Base-by-base conservation (phyloP, 2,797 vertebrate genomes). In the Salarias fasciatus region DNA sequence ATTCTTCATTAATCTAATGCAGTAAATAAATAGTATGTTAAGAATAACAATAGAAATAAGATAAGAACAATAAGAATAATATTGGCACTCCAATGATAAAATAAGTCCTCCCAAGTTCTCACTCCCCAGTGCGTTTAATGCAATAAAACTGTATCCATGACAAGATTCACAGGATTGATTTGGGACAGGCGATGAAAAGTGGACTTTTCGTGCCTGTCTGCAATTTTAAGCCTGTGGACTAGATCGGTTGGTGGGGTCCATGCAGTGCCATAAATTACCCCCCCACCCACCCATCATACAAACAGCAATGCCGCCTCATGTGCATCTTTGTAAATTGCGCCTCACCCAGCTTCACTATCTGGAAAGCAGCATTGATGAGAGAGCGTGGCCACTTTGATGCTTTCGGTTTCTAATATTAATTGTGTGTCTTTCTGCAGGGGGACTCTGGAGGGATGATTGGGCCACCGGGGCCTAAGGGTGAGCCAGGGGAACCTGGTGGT, bases 401-500 rank as follows among this genome's bases (percentile, higher is more conserved):
- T 35, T 35, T 35, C 9, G 9, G 1, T 35, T 6, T 35, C 6
- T 35, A 9, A 9, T 35, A 6, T 6, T 35, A 9, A 11, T 11
- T 31, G 8, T 72, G 47, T 83, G 35, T 75, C 36, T 76, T 14
- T 69, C 51, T 79, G 8, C 29, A 99, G 97, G 97, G 97, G 8
- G 95, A 97, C 42, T 61, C 93, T 48, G 94, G 93, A 63, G 94
- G 93, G 33, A 83, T 89, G 70, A 78, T 79, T 5, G 96, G 96
- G 4, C 94, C 90, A 0, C 94, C 90, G 35, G 97, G 97, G 81
- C 92, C 92, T 36, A 98, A 97, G 91, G 97, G 97, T 4, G 96
- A 98, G 53, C 89, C 91, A 49, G 96, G 96, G 37, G 92, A 93
- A 77, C 92, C 93, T 51, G 95, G 94, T 73, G 83, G 75, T 72